Base-by-base conservation (phyloP, 2,113 vertebrate genomes). In the Halichoeres trimaculatus region DNA sequence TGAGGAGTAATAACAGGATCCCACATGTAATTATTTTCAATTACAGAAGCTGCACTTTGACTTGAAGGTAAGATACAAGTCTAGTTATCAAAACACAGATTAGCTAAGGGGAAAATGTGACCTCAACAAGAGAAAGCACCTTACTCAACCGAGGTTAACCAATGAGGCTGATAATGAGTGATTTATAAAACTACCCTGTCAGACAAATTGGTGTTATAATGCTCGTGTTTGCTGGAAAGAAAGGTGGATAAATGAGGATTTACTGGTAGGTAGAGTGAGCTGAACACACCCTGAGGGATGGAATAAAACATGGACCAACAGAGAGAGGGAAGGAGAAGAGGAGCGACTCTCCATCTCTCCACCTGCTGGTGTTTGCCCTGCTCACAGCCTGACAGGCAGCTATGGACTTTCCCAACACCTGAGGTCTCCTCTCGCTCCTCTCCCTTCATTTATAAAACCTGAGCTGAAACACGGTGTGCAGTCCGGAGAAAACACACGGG, bases 361-460 rank as follows among this genome's bases (percentile, higher is more conserved):
- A 73, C 59, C 76, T 69, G 80, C 19, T 57, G 64, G 45, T 70
- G 63, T 76, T 65, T 36, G 35, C 22, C 11, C 54, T 23, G 53
- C 47, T 48, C 22, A 55, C 59, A 20, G 65, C 40, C 51, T 56
- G 70, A 73, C 60, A 78, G 54, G 26, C 65, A 22, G 58, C 14
- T 72, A n/a, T 0, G 5, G 41, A 73, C 61, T 48, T 45, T 38
- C 56, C 61, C 61, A 53, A 74, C 78, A 79, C 66, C 69, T 72
- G 60, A 22, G 65, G 38, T 79, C 68, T 41, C 55, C 57, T 47
- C 20, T 45, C 1, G 1, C 67, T 74, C 60, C 55, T 34, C 60
- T 40, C 22, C 59, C 57, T 61, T 26, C 53, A 62, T 70, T 78
- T 52, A 60, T 55, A 58, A n/a, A 74, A 26, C 24, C 66, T 17